Percentiles rank a stretch among this genome's conserved stretches.
These are phyloP conservation scores for Mythimna ferrago DNA, from an alignment of 2,888 invertebrate species.

Conservation along the genomic window DNA sequence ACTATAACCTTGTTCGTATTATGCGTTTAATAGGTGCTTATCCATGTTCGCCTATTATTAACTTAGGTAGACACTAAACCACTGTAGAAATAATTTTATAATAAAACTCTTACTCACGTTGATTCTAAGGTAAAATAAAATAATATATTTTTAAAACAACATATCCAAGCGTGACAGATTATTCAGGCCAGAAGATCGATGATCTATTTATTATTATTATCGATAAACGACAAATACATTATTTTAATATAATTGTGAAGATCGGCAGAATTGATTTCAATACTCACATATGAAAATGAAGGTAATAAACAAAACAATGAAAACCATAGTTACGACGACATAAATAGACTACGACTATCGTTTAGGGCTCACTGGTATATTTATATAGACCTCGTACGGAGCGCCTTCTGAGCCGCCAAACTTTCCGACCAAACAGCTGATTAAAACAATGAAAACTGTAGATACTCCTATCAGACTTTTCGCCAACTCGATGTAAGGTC, in stretches of 20 bases:
- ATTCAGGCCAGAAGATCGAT: not conserved
- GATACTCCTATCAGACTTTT: constrained; percentile 31
- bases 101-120: not conserved
- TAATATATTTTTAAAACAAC: not conserved
- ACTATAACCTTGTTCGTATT: constrained; percentile 1
- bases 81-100: no score
- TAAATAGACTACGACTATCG: constrained; percentile 30
- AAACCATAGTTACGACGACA: constrained; percentile 53
- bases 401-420: constrained; percentile 53
- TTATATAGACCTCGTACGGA: constrained; percentile 51
- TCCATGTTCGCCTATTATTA: not conserved
- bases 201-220: not conserved
- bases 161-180: not conserved
- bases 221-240: not conserved
- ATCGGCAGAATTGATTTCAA: constrained; percentile 13
- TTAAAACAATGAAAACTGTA: constrained; percentile 68
- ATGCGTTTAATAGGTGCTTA: not conserved
- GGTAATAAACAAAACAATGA: constrained; percentile 42
- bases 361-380: constrained; percentile 37
- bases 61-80: no score
- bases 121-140: not conserved
- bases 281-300: constrained; percentile 61
- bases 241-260: not conserved
- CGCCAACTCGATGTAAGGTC: constrained; percentile 16
- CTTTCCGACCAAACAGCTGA: constrained; percentile 62